These are phyloP conservation scores for Chrysopilus asiliformis DNA, from an alignment of 2,888 invertebrate genomes.

Conservation along the genomic window DNA sequence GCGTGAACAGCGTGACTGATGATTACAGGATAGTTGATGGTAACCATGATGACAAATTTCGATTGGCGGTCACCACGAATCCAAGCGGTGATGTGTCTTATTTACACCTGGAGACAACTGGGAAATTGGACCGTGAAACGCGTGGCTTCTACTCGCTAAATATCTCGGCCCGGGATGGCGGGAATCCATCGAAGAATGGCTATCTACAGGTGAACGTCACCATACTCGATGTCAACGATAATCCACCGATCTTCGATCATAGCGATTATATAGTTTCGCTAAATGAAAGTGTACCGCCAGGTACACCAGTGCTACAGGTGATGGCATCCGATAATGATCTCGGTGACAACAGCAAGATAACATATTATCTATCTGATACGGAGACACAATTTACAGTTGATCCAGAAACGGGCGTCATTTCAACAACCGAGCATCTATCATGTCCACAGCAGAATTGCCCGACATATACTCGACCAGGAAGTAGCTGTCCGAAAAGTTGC, in stretches of 20 bases:
- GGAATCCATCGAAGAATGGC: slow-evolving; percentile 66
- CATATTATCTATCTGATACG: slow-evolving; percentile 75
- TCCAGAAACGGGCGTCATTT: slow-evolving; percentile 80
- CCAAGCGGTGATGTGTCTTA: slow-evolving; percentile 83
- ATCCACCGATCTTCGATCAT: slow-evolving; percentile 88
- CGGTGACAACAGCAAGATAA: slow-evolving; percentile 84
- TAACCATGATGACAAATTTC: slow-evolving; percentile 79
- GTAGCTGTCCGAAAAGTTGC: slow-evolving; percentile 76
- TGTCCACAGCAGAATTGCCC: slow-evolving; percentile 73
- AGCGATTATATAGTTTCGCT: slow-evolving; percentile 86
- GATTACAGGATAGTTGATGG: slow-evolving; percentile 86
- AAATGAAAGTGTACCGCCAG: slow-evolving; percentile 87
- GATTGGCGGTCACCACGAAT: slow-evolving; percentile 73
- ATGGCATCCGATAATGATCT: slow-evolving; percentile 86
- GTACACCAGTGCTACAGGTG: slow-evolving; percentile 80
- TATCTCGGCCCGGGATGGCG: slow-evolving; percentile 81
- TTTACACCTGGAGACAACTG: slow-evolving; percentile 82
- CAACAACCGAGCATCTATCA: slow-evolving; percentile 63
- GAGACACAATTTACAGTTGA: slow-evolving; percentile 85
- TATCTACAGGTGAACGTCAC: slow-evolving; percentile 82
- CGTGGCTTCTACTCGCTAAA: slow-evolving; percentile 73
- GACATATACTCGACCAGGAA: slow-evolving; percentile 38
- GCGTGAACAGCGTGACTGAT: slow-evolving; percentile 74
- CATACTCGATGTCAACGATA: slow-evolving; percentile 85
- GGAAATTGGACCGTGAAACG: slow-evolving; percentile 81